Base-by-base conservation (phyloP, 2,888 invertebrate species). In the Trichacis sp. region DNA sequence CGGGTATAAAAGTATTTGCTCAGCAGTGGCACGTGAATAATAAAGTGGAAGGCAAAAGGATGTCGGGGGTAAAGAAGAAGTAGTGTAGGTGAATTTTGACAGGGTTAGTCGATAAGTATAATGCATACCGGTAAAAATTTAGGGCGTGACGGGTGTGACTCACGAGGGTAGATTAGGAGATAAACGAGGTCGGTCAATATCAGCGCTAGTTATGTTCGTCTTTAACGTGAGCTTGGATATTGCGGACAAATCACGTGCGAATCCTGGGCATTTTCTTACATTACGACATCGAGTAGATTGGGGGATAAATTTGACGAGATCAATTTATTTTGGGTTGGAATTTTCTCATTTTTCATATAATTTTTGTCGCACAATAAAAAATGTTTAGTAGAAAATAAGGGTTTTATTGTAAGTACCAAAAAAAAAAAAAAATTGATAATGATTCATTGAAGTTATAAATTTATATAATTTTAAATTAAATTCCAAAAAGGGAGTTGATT, bases 51-150 rank as follows among this genome's bases (percentile, higher is more conserved):
- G 67, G 62, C n/a, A 51, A 55, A 47, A 58, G 58, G 54, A 54
- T 49, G 63, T 52, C 50, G 59, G 56, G 30, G 24, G 24, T n/a
- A n/a, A 51, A 36, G 59, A 62, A 45, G 45, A 61, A 46, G 45
- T 66, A 43, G 46, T 55, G 60, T 18, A 49, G 60, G 62, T 55
- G 57, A 57, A 60, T 64, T 67, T 67, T 63, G 67, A 67, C 63
- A 67, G 47, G 53, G 45, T 64, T 57, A 69, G 75, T 75, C 76
- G 79, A 78, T 78, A 78, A 78, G 77, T 77, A 73, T 72, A 74
- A 74, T 70, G 74, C 72, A 71, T 68, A 59, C 60, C 63, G 61
- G 61, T 67, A 70, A 71, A 72, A 70, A 73, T 73, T 65, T 70
- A 63, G 72, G 74, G 73, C 73, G 74, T 73, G 72, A 72, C 71